Evolutionary conservation across 2,113 vertebrate species (phyloP).

Genomic region (Phoxinus phoxinus): DNA sequence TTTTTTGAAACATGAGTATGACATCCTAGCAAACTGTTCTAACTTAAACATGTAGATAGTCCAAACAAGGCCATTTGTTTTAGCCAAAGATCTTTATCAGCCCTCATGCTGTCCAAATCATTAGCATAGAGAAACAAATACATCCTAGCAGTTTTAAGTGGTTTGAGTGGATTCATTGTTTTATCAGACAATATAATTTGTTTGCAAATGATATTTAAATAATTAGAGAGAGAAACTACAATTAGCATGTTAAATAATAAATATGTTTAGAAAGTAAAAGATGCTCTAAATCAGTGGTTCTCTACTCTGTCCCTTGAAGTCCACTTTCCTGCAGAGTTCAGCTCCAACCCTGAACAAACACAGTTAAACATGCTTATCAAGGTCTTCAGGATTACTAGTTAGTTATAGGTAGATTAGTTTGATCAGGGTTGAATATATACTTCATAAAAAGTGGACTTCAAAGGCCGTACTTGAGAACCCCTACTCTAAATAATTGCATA

Average conservation of each 20-base stretch:
- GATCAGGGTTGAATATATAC: too few relatives aligned
- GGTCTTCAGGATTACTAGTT: too few relatives aligned
- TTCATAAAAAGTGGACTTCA: too few relatives aligned
- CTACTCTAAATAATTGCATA: too few relatives aligned
- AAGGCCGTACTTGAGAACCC: too few relatives aligned
- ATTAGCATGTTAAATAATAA: not conserved
- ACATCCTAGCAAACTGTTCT: not conserved
- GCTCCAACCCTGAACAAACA: too few relatives aligned
- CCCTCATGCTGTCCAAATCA: not conserved
- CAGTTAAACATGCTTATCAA: too few relatives aligned
- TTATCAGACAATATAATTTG: not conserved
- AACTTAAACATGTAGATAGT: conserved; percentile 9
- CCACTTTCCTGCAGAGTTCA: too few relatives aligned
- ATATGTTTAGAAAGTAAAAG: not conserved
- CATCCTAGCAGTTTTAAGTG: not conserved
- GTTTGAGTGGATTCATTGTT: not conserved
- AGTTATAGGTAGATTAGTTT: too few relatives aligned
- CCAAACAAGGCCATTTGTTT: conserved; percentile 14
- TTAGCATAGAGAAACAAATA: conserved; percentile 1
- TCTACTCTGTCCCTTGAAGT: too few relatives aligned
- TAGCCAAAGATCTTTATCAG: conserved; percentile 29
- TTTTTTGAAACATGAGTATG: conserved; percentile 4
- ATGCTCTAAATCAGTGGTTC: not conserved
- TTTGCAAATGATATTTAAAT: not conserved
- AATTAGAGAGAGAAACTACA: not conserved